These are phyloP conservation scores for Sarcophilus harrisii DNA, from an alignment of 2,797 vertebrate species.

Conservation along the genomic window DNA sequence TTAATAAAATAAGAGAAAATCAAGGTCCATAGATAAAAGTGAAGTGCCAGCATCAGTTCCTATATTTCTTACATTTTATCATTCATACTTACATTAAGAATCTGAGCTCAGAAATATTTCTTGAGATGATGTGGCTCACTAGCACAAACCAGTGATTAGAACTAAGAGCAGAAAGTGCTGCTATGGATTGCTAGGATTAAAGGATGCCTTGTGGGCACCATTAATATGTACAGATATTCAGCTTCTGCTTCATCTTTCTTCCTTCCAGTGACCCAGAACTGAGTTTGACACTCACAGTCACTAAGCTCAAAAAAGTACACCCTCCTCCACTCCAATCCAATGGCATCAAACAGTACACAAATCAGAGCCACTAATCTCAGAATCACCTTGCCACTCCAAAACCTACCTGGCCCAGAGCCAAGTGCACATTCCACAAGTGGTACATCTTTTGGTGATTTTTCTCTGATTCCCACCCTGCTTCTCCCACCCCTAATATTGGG, in stretches of 20 bases:
- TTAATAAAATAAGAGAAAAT: background rate
- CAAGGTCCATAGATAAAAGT: background rate
- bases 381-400: background rate
- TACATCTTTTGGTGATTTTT: background rate
- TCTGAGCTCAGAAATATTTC: background rate
- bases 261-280: background rate
- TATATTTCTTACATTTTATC: background rate
- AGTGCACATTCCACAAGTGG: background rate
- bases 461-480: background rate
- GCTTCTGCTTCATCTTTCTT: background rate
- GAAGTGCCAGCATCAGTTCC: background rate
- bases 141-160: background rate
- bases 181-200: background rate
- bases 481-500: background rate
- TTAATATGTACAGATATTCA: background rate
- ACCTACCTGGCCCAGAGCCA: background rate
- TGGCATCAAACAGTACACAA: background rate
- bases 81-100: background rate
- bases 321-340: background rate
- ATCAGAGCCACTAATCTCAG: background rate
- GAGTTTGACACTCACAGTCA: background rate
- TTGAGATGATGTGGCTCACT: background rate
- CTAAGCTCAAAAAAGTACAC: background rate
- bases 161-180: background rate
- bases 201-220: background rate